A percentile compares a stretch with the other conserved stretches of the same genome.
Evolutionary conservation across 2,888 invertebrate species (phyloP).

Genomic region (Elmis aenea): DNA sequence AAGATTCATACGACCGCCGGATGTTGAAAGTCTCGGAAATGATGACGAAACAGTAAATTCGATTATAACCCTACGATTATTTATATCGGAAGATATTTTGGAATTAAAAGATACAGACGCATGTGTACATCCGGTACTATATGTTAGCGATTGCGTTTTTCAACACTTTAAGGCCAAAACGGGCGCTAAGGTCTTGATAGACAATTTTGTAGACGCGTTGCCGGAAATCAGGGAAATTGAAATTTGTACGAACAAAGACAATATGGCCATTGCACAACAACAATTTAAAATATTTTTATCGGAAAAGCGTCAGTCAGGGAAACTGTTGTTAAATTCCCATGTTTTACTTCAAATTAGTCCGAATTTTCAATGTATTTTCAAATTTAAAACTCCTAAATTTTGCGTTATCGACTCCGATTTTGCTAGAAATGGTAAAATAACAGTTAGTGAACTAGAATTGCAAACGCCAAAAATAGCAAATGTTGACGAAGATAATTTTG

Average conservation of each 20-base stretch:
- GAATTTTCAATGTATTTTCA: conserved; percentile 30
- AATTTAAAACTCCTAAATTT: conserved; percentile 48
- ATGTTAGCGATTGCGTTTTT: conserved; percentile 53
- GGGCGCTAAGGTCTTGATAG: conserved; percentile 55
- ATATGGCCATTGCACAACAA: conserved; percentile 41
- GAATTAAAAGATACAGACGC: conserved; percentile 6
- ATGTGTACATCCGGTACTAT: conserved; percentile 42
- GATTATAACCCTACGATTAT: conserved; percentile 33
- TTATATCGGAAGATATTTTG: conserved; percentile 36
- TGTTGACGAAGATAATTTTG: conserved; percentile 25
- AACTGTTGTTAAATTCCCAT: conserved; percentile 54
- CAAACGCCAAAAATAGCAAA: conserved; percentile 8
- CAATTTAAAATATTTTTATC: conserved; percentile 52
- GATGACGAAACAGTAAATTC: conserved; percentile 17
- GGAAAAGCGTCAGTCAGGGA: conserved; percentile 48
- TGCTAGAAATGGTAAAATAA: conserved; percentile 50
- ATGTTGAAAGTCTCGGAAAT: conserved; percentile 12
- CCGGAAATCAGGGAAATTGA: conserved; percentile 51
- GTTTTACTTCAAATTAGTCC: conserved; percentile 48
- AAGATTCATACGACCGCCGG: conserved; percentile 24
- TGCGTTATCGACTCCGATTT: conserved; percentile 52
- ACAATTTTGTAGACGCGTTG: conserved; percentile 42
- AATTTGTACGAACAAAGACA: conserved; percentile 32
- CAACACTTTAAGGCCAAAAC: conserved; percentile 51
- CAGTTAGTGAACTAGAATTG: conserved; percentile 21